phyloP scores from a whole-genome alignment of 2,113 vertebrate genomes.

The Callocephalon fimbriatum region DNA sequence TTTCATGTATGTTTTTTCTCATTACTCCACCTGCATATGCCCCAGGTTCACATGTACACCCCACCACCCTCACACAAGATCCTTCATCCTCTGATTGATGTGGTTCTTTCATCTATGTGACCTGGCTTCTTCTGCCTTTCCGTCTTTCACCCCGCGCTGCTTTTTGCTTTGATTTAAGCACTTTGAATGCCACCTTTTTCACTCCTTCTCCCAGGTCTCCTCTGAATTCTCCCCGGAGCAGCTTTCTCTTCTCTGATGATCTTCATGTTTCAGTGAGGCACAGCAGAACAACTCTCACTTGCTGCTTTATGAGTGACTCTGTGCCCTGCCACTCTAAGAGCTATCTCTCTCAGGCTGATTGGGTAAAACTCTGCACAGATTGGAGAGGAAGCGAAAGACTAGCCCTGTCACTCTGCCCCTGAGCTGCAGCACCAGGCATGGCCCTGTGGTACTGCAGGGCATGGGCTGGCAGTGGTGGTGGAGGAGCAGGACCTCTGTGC shows the following conservation, averaged over 20 bases:
- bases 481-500: neutral
- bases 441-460: fast-evolving
- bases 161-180: neutral
- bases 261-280: neutral
- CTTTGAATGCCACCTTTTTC: neutral
- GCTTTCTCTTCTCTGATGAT: neutral
- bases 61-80: neutral
- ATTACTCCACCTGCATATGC: neutral
- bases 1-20: neutral
- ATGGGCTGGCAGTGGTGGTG: neutral
- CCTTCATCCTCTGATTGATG: neutral
- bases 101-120: neutral
- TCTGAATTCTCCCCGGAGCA: neutral
- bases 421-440: neutral
- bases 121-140: neutral
- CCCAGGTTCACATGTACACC: neutral
- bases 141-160: neutral
- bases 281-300: neutral
- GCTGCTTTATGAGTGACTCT: neutral
- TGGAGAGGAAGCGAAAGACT: neutral
- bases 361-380: neutral
- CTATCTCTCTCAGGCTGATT: neutral
- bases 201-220: neutral
- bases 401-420: neutral
- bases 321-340: neutral